phyloP scores from a whole-genome alignment of 30 jellyfish, hydroid and myxozoan species.

The Aurelia sp. region DNA sequence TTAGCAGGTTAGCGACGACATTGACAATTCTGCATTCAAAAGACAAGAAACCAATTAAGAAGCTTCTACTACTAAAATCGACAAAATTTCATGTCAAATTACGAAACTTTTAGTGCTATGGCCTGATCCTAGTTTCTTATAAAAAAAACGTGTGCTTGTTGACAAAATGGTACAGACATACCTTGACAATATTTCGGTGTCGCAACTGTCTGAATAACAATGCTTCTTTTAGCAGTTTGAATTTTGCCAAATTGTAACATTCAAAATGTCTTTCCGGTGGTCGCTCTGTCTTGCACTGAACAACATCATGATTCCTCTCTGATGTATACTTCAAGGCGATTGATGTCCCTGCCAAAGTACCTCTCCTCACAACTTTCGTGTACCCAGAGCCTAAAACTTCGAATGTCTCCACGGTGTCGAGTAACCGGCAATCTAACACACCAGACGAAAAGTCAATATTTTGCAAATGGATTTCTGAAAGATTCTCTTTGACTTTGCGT shows the following conservation, averaged over 20 bases:
- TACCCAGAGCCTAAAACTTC: conserved; percentile 72
- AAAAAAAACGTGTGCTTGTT: no score
- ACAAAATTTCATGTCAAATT: no score
- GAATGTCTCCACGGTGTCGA: conserved; percentile 16
- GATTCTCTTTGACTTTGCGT: neutral
- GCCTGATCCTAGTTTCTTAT: no score
- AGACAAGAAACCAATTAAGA: no score
- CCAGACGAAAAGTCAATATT: conserved; percentile 4
- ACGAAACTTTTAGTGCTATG: no score
- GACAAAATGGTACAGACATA: neutral
- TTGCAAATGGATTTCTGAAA: neutral
- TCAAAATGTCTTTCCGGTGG: conserved; percentile 38
- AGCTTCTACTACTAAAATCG: no score
- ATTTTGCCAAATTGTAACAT: conserved; percentile 71
- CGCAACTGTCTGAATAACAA: conserved; percentile 51
- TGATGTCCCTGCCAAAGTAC: conserved; percentile 14
- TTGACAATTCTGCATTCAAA: no score
- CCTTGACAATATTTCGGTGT: conserved; percentile 69
- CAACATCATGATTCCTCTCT: conserved; percentile 28
- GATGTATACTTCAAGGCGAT: conserved; percentile 62
- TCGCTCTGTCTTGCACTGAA: conserved; percentile 42
- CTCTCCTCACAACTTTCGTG: conserved; percentile 70
- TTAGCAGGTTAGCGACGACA: no score
- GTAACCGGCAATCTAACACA: conserved; percentile 34
- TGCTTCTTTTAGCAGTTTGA: conserved; percentile 72